Percentiles rank a stretch among this genome's conserved stretches.
Conservation (phyloP, 1,140 invertebrate genomes). For the Hypothenemus hampei region DNA sequence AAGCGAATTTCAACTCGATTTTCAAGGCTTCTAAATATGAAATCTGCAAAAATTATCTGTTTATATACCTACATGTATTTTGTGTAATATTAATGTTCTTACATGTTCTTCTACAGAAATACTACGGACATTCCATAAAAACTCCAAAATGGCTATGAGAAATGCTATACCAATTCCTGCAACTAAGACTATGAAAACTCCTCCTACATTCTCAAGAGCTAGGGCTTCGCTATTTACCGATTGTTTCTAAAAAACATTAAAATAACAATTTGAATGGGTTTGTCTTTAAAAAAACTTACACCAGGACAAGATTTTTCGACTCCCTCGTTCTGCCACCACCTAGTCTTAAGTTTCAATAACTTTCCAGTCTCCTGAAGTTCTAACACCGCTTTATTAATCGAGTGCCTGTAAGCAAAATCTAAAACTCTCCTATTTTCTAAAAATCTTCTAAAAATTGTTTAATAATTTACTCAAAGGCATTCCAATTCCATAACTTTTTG, state of each 20-base stretch:
- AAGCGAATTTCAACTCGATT: conserved; percentile 58
- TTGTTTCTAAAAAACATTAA: conserved; percentile 18
- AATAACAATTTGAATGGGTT: background rate
- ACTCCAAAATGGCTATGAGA: conserved; percentile 68
- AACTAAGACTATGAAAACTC: conserved; percentile 83
- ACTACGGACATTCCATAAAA: conserved; percentile 75
- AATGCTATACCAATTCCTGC: conserved; percentile 63
- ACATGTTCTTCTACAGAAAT: conserved; percentile 74
- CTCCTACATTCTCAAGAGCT: conserved; percentile 80
- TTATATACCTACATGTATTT: background rate
- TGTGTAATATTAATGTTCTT: conserved; percentile 20
- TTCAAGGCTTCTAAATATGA: conserved; percentile 57
- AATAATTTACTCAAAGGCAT: conserved; percentile 62
- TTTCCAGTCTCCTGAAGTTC: conserved; percentile 76
- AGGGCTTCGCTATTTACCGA: conserved; percentile 51
- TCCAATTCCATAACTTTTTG: conserved; percentile 77
- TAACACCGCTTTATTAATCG: conserved; percentile 69
- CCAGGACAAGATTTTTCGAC: conserved; percentile 40
- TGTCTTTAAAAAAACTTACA: conserved; percentile 46
- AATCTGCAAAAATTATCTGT: conserved; percentile 47
- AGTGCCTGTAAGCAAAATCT: conserved; percentile 58
- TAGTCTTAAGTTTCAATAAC: conserved; percentile 69
- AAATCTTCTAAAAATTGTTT: conserved; percentile 45
- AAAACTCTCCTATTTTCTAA: conserved; percentile 10
- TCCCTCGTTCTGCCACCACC: conserved; percentile 75